Evolutionary conservation across 2,113 vertebrate species (phyloP).

Genomic region (Rhinoptilus africanus): DNA sequence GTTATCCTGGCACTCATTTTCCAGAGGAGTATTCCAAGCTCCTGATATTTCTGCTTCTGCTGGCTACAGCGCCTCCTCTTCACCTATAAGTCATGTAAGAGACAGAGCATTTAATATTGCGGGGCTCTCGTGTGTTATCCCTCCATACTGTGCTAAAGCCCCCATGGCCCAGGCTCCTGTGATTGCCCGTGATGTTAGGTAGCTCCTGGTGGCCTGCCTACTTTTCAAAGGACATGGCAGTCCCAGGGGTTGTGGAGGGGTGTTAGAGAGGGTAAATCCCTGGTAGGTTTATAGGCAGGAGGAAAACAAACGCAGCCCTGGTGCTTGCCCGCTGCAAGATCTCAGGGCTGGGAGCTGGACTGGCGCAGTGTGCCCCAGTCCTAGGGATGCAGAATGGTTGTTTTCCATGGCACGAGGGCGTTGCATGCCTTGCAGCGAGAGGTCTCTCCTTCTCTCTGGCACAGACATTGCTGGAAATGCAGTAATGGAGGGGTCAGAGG

Average conservation of each 20-base stretch:
- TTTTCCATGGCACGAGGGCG: rapidly evolving
- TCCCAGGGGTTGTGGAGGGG: background rate
- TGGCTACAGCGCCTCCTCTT: background rate
- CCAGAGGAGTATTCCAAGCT: background rate
- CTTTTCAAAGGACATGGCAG: background rate
- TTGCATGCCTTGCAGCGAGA: background rate
- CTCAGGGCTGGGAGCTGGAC: background rate
- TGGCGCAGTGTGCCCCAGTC: background rate
- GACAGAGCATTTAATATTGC: background rate
- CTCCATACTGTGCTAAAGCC: background rate
- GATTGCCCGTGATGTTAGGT: background rate
- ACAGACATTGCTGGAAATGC: background rate
- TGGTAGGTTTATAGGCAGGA: background rate
- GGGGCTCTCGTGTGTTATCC: rapidly evolving
- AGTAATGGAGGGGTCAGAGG: background rate
- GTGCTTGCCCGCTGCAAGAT: background rate
- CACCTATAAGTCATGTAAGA: slow-evolving; percentile 42
- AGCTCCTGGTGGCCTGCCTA: background rate
- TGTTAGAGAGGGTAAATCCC: background rate
- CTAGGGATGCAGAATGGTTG: background rate
- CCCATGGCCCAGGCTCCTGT: background rate
- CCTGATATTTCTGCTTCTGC: background rate
- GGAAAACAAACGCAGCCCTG: background rate
- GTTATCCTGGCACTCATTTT: background rate
- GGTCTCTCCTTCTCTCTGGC: background rate